Evolutionary conservation across 2,113 vertebrate genomes (phyloP).

Genomic region (Rafetus swinhoei): DNA sequence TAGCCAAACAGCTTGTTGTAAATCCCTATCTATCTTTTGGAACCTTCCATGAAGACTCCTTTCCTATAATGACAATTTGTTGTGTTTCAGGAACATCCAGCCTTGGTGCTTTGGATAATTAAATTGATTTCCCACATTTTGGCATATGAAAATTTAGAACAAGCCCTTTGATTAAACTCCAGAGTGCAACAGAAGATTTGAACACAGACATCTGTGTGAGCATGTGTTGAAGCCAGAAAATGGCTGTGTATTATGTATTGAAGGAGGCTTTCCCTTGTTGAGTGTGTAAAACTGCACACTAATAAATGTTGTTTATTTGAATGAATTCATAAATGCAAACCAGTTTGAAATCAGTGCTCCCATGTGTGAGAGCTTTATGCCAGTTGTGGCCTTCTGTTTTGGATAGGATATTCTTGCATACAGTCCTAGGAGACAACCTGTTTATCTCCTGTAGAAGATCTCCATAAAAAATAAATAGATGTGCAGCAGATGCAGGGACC

Average conservation of each 20-base stretch:
- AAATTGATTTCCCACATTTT: neutral
- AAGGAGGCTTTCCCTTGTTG: neutral
- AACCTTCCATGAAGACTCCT: neutral
- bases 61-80: neutral
- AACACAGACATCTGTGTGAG: neutral
- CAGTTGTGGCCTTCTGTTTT: neutral
- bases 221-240: neutral
- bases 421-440: neutral
- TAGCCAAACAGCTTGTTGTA: neutral
- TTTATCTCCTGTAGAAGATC: neutral
- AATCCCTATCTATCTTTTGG: neutral
- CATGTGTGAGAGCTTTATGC: neutral
- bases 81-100: neutral
- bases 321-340: neutral
- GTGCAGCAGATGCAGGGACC: neutral
- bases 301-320: neutral
- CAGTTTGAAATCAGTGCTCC: neutral
- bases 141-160: neutral
- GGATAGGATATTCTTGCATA: neutral
- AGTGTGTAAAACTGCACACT: neutral
- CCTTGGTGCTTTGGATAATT: neutral
- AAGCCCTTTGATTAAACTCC: neutral
- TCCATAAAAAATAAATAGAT: neutral
- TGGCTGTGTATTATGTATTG: rapidly evolving
- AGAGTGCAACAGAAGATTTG: neutral